A percentile compares a stretch with the other conserved stretches of the same genome.
Evolutionary conservation across 2,888 invertebrate species (phyloP).

Genomic region (Papilio elwesi): DNA sequence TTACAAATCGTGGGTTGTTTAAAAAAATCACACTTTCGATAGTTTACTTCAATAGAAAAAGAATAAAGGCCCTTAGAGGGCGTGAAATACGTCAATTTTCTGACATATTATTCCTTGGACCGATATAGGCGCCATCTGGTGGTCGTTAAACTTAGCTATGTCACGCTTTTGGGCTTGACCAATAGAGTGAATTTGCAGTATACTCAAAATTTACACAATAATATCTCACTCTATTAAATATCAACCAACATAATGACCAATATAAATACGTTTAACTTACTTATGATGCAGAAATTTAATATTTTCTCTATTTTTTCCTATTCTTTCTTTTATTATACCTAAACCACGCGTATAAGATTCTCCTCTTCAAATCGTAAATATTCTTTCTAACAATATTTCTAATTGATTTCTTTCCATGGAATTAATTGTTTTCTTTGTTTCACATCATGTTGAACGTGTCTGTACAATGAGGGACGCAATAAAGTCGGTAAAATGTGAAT

Average conservation of each 20-base stretch:
- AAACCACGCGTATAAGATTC: no score
- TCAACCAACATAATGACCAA: slow-evolving; percentile 27
- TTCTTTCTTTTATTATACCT: no score
- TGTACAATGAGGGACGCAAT: no score
- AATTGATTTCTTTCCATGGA: no score
- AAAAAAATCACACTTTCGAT: slow-evolving; percentile 45
- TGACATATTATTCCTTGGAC: slow-evolving; percentile 63
- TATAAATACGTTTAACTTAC: no score
- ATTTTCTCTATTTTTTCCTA: no score
- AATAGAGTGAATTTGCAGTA: slow-evolving; percentile 46
- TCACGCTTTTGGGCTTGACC: slow-evolving; percentile 45
- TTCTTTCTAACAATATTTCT: no score
- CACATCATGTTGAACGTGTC: no score
- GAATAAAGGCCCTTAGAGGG: slow-evolving; percentile 49
- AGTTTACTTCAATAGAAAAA: slow-evolving; percentile 42
- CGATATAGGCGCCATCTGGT: slow-evolving; percentile 74
- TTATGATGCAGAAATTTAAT: no score
- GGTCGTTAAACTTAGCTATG: slow-evolving; percentile 51
- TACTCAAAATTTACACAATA: slow-evolving; percentile 45
- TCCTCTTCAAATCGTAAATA: no score
- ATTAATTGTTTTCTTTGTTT: no score
- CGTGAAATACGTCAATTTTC: slow-evolving; percentile 66
- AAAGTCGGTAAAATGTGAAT: no score
- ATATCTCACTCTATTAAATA: slow-evolving; percentile 15
- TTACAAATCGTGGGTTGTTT: slow-evolving; percentile 33